Evolutionary conservation across 2,113 vertebrate genomes (phyloP).

Genomic region (Narcine bancroftii): DNA sequence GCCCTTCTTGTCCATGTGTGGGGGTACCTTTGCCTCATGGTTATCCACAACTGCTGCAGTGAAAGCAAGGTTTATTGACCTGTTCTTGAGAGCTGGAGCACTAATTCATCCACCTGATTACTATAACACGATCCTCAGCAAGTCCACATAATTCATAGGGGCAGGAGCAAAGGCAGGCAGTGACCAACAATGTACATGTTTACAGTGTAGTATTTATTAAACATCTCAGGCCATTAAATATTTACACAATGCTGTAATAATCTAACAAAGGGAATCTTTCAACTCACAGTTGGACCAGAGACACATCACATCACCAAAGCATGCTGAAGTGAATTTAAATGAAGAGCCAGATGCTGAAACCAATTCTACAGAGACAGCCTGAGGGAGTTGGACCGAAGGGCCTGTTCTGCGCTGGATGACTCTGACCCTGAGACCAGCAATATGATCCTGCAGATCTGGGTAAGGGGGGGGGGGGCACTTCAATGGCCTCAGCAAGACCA

Average conservation of each 20-base stretch:
- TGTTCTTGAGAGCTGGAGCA: too few relatives aligned
- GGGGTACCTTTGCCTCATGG: too few relatives aligned
- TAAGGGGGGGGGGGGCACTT: too few relatives aligned
- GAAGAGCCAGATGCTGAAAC: too few relatives aligned
- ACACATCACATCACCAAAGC: background rate
- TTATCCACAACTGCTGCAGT: too few relatives aligned
- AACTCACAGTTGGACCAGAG: constrained; percentile 27
- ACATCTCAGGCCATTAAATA: constrained; percentile 30
- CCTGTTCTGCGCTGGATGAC: too few relatives aligned
- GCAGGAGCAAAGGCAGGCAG: background rate
- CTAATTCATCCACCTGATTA: too few relatives aligned
- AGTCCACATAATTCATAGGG: background rate
- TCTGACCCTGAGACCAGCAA: background rate
- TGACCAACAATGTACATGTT: background rate
- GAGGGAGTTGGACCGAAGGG: too few relatives aligned
- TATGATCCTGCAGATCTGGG: background rate
- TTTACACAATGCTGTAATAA: constrained; percentile 28
- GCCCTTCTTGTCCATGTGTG: too few relatives aligned
- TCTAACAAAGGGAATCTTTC: constrained; percentile 12
- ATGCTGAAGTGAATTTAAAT: background rate
- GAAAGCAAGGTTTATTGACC: too few relatives aligned
- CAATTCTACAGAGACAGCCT: background rate
- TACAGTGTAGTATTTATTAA: constrained; percentile 28
- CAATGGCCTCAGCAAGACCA: background rate
- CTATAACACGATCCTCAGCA: too few relatives aligned